Base-by-base conservation (phyloP, 2,113 vertebrate genomes). In the Notarius lentiginosus region DNA sequence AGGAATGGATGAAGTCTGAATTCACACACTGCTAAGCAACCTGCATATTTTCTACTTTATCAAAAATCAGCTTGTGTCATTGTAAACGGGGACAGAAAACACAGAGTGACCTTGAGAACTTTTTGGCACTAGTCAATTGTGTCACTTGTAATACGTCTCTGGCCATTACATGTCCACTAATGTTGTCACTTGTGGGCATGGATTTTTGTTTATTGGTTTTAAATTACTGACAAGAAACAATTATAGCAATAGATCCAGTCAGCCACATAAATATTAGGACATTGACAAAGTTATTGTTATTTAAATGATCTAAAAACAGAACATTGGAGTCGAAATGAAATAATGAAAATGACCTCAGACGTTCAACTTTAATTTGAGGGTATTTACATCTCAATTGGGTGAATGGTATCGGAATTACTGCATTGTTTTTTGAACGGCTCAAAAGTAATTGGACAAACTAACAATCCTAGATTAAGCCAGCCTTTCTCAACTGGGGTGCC, bases 11-110 rank as follows among this genome's bases (percentile, higher is more conserved):
- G 0, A 53, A 41, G 49, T 56, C 47, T 15, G 41, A 73, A n/a
- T 63, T 41, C 55, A 89, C 73, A 87, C 81, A 75, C 56, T 75
- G 79, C 63, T 65, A 70, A 86, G 87, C 30, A 58, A 83, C 56
- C 76, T 49, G 49, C 2, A 2, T 82, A 70, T 27, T 22, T 85
- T 77, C 60, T 58, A 9, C 9, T 22, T 88, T 34, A 85, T 41
- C 56, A 18, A 56, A 72, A 84, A 72, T 51, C 9, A 68, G 24
- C 15, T 49, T 27, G 53, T 70, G 75, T 12, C 27, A 63, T 17
- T 17, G 5, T 27, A 75, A 84, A 89, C 24, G 24, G 6, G 15
- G 18, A 73, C 20, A 55, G n/a, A 5, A 34, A 49, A 61, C 24
- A 5, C 53, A 65, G 49, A 53, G 47, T 17, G 61, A 73, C 88